These are phyloP conservation scores for Penaeus indicus DNA, from an alignment of 1,140 invertebrate species.

Conservation along the genomic window DNA sequence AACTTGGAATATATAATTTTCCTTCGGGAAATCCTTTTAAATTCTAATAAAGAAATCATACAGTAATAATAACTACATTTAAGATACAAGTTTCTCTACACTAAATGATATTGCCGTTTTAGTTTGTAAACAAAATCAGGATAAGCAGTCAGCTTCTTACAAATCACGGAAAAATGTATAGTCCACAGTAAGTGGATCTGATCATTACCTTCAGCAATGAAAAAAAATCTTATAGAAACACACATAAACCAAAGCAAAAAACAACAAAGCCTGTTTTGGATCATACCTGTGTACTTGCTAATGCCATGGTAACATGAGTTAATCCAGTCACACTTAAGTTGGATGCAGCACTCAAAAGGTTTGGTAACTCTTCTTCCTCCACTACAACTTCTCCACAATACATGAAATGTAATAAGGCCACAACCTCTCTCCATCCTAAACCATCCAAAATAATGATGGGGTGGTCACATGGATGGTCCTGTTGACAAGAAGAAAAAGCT, in stretches of 20 bases:
- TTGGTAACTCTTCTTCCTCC: constrained; percentile 48
- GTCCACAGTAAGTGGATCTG: no score
- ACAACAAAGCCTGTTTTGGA: neutral
- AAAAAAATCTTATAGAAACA: neutral
- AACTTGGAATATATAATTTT: no score
- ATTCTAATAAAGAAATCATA: no score
- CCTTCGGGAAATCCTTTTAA: no score
- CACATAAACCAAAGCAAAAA: neutral
- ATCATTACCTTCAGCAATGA: neutral
- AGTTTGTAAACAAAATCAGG: no score
- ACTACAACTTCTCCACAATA: constrained; percentile 61
- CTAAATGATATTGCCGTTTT: no score
- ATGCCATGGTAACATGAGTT: constrained; percentile 52
- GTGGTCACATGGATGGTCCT: constrained; percentile 64
- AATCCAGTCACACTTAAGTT: constrained; percentile 53
- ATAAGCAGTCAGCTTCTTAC: no score
- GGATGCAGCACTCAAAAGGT: constrained; percentile 50
- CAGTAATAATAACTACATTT: no score
- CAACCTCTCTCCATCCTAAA: constrained; percentile 47
- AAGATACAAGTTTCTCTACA: no score
- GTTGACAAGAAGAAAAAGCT: constrained; percentile 1
- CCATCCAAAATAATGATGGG: constrained; percentile 62
- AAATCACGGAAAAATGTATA: no score
- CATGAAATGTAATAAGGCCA: constrained; percentile 61
- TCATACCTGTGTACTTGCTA: constrained; percentile 48